These are phyloP conservation scores for Seriola quinqueradiata DNA, from an alignment of 2,113 vertebrate genomes.

Conservation along the genomic window DNA sequence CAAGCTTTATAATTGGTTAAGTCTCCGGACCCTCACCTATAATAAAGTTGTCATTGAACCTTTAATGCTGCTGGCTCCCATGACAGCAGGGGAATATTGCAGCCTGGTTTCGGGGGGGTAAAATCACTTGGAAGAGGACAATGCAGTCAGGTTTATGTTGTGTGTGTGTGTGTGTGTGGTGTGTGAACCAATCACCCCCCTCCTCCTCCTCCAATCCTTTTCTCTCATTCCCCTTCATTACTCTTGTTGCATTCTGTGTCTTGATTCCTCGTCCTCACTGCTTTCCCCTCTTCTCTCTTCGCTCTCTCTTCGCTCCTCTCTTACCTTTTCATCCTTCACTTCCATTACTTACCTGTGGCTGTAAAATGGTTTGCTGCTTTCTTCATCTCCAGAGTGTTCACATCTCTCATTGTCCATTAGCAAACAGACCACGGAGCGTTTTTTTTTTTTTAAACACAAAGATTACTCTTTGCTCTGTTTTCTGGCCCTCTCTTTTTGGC, in stretches of 20 bases:
- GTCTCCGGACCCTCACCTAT: slow-evolving; percentile 65
- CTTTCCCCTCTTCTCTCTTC: not conserved
- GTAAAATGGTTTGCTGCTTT: not conserved
- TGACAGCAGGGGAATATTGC: slow-evolving; percentile 49
- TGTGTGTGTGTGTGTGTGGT: slow-evolving; percentile 12
- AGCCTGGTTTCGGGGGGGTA: slow-evolving; percentile 14
- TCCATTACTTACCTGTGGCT: not conserved
- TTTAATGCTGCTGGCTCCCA: slow-evolving; percentile 57
- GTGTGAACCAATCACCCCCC: no score
- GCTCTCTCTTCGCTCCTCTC: not conserved
- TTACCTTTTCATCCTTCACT: not conserved
- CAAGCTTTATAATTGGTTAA: slow-evolving; percentile 72
- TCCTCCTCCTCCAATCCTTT: no score
- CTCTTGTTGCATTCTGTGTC: not conserved
- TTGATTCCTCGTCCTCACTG: not conserved
- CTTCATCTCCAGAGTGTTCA: not conserved
- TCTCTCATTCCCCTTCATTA: no score
- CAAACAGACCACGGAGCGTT: not conserved
- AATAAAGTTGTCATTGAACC: slow-evolving; percentile 78
- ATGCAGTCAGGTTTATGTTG: slow-evolving; percentile 25
- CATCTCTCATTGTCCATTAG: slow-evolving; percentile 6
- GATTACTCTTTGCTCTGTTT: not conserved
- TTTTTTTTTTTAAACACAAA: not conserved
- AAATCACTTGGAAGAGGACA: slow-evolving; percentile 43
- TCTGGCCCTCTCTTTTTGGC: not conserved